Conservation (phyloP, 2,113 vertebrate genomes). For the Rhizomys pruinosus region DNA sequence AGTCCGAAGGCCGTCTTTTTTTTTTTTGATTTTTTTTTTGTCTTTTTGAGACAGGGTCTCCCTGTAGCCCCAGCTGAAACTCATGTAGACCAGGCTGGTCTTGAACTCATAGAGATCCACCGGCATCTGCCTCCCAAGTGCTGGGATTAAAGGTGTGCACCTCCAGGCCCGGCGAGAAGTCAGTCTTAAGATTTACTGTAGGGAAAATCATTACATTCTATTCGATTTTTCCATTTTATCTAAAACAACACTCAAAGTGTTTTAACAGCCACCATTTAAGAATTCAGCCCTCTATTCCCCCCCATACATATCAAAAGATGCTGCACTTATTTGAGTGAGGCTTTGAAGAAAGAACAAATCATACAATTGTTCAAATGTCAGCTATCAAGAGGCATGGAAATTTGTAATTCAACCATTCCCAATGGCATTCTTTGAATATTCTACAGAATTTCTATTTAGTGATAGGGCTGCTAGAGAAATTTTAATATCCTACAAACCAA, state of each 20-base stretch:
- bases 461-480: background rate
- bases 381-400: background rate
- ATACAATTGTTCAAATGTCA: background rate
- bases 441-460: background rate
- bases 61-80: too few relatives aligned
- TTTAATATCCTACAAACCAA: background rate
- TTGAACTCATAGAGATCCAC: too few relatives aligned
- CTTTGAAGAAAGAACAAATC: constrained; percentile 2
- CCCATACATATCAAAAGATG: background rate
- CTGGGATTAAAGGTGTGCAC: too few relatives aligned
- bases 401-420: background rate
- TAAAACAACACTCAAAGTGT: background rate
- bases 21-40: too few relatives aligned
- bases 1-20: background rate
- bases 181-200: background rate
- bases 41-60: too few relatives aligned
- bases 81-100: too few relatives aligned
- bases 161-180: too few relatives aligned
- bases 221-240: background rate
- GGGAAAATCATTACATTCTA: background rate
- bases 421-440: background rate
- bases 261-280: background rate
- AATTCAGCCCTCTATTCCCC: background rate
- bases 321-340: background rate
- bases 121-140: too few relatives aligned